Percentiles rank a stretch among this genome's conserved stretches.
Conservation (phyloP, 2,113 vertebrate species). For the Pseudorasbora parva region DNA sequence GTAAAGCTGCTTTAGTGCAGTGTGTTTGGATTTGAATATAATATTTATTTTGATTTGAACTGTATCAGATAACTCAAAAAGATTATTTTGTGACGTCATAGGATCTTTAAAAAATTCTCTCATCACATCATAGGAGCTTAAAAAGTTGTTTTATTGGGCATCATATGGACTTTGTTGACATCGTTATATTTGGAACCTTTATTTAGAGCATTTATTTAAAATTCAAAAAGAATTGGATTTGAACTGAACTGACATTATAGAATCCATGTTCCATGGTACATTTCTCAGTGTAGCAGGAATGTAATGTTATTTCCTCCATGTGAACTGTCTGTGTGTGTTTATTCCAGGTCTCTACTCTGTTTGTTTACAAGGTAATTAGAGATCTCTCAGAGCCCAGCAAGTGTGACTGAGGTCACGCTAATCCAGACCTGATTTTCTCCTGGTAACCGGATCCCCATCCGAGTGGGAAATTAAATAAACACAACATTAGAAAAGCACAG, state of each 20-base stretch:
- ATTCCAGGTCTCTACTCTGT: conserved; percentile 59
- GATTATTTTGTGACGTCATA: not conserved
- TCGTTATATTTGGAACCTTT: not conserved
- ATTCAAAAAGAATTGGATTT: not conserved
- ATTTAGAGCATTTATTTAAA: not conserved
- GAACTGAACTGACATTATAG: not conserved
- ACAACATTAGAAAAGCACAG: conserved; percentile 56
- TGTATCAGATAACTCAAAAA: not conserved
- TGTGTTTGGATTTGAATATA: not conserved
- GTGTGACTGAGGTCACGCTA: conserved; percentile 71
- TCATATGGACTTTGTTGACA: not conserved
- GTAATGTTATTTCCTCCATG: conserved; percentile 2
- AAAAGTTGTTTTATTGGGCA: not conserved
- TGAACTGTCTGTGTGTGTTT: conserved; percentile 43
- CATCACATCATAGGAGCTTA: not conserved
- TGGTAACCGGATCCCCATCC: conserved; percentile 68
- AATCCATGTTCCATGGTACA: not conserved
- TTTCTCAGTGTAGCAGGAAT: not conserved
- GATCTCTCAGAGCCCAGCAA: conserved; percentile 58
- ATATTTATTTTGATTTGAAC: not conserved
- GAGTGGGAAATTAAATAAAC: conserved; percentile 63
- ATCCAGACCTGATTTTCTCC: conserved; percentile 68
- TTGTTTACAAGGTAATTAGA: conserved; percentile 72
- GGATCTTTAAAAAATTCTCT: not conserved
- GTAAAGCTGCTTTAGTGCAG: not conserved